Evolutionary conservation across 2,888 invertebrate species (phyloP), one percentile per base, ranked within the genome.

Genomic region (Palloptera scutellata): DNA sequence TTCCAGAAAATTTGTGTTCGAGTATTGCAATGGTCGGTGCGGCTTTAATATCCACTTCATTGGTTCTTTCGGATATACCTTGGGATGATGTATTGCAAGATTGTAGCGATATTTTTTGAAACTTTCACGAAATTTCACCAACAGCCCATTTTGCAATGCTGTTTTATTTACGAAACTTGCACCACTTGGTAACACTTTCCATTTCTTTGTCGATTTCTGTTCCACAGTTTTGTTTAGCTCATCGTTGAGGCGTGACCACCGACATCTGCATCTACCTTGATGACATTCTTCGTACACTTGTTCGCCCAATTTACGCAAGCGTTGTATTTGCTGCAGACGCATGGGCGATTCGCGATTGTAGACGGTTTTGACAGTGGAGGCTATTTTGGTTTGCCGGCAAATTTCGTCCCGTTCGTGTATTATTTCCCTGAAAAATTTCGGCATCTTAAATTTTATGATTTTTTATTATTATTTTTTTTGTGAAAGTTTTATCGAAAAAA

Each of bases 341-440:
- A 74, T 67, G n/a, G 74, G 67, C 1, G 60, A 58, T 41, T 66
- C 71, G 13, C 66, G 64, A 5, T 61, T 55, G 62, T 58, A 61
- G 1, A 59, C 19, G 12, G 40, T 55, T 15, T 59, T 13, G 9
- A 73, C 54, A n/a, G 65, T 61, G 51, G 61, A 42, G 9, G 69
- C 69, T 53, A 72, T 66, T 72, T 73, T 73, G 15, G 71, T 65
- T 51, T 74, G 73, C 57, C 68, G 69, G 55, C 71, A 74, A 19
- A 72, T 17, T 55, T 55, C 20, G 8, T 58, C 52, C 54, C 43
- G 60, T 17, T 72, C 70, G n/a, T 65, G 52, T 10, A 66, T 20
- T 43, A 61, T 58, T 40, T 52, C 20, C n/a, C 61, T 63, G 58
- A 63, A 30, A 42, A 66, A 66, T 66, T 70, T 70, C 20, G 70